Percentiles rank a stretch among this genome's conserved stretches.
phyloP scores from a whole-genome alignment of 2,797 vertebrate genomes.

The Phrynocephalus vlangalii region DNA sequence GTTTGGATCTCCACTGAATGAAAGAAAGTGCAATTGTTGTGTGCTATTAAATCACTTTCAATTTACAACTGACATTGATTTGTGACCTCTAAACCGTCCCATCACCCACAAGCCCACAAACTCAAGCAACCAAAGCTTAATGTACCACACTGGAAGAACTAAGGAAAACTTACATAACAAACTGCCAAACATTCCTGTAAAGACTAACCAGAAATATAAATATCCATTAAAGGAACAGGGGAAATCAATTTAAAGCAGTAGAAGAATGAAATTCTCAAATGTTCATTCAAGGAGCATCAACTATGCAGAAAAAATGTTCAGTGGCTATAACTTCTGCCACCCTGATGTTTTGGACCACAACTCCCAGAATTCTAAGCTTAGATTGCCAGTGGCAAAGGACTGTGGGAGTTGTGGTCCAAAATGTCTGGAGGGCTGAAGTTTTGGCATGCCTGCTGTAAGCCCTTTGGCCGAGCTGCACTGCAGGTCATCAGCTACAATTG shows the following conservation, averaged over 20 bases:
- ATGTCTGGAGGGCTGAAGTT: too few relatives aligned
- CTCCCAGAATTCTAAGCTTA: too few relatives aligned
- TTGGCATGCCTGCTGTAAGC: not conserved
- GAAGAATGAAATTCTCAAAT: not conserved
- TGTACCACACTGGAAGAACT: not conserved
- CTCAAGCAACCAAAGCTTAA: not conserved
- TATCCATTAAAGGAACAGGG: not conserved
- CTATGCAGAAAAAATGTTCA: not conserved
- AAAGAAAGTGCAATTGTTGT: not conserved
- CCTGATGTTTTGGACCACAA: too few relatives aligned
- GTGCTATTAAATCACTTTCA: too few relatives aligned
- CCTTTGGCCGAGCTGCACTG: too few relatives aligned
- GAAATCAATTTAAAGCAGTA: not conserved
- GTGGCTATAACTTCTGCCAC: not conserved
- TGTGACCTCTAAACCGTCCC: too few relatives aligned
- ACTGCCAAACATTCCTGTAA: not conserved
- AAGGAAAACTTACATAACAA: not conserved
- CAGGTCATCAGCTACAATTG: too few relatives aligned
- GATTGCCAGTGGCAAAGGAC: too few relatives aligned
- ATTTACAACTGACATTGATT: too few relatives aligned
- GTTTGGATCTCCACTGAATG: not conserved
- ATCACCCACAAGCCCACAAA: too few relatives aligned
- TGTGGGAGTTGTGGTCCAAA: too few relatives aligned
- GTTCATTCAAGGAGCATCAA: not conserved
- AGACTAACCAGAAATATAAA: not conserved